phyloP scores from a whole-genome alignment of 1,140 invertebrate species.

The Nasonia vitripennis region DNA sequence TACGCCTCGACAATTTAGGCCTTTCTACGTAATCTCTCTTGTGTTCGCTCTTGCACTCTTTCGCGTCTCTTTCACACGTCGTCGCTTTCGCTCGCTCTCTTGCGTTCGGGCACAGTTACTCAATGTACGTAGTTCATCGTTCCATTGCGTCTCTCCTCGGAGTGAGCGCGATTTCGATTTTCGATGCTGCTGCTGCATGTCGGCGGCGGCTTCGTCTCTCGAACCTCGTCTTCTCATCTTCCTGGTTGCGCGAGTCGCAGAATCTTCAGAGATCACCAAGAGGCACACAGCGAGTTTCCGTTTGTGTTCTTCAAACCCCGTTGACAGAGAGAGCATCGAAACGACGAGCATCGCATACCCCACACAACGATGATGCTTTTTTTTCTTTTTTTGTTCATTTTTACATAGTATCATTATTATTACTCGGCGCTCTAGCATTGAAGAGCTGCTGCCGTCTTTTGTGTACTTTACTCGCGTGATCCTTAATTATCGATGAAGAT shows the following conservation, averaged over 20 bases:
- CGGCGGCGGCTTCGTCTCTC: neutral
- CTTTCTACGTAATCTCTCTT: slow-evolving; percentile 41
- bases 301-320: slow-evolving; percentile 8
- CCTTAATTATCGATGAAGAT: slow-evolving; percentile 48
- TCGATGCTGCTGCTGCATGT: slow-evolving; percentile 3
- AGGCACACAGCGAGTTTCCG: slow-evolving; percentile 31
- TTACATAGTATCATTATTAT: slow-evolving; percentile 31
- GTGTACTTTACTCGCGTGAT: neutral
- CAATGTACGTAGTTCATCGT: slow-evolving; percentile 24
- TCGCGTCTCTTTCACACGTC: slow-evolving; percentile 42
- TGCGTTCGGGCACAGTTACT: neutral
- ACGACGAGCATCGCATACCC: slow-evolving; percentile 46
- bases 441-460: slow-evolving; percentile 14
- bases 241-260: slow-evolving; percentile 23
- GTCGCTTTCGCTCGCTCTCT: slow-evolving; percentile 46
- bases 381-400: slow-evolving; percentile 24
- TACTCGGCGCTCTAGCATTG: slow-evolving; percentile 31
- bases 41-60: slow-evolving; percentile 23
- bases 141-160: slow-evolving; percentile 33
- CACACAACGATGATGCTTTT: slow-evolving; percentile 27
- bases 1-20: slow-evolving; percentile 49
- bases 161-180: neutral
- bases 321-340: slow-evolving; percentile 46
- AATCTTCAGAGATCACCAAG: slow-evolving; percentile 37
- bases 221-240: slow-evolving; percentile 11